These are phyloP conservation scores for Erebia epiphron DNA, from an alignment of 2,888 invertebrate genomes.

Conservation along the genomic window DNA sequence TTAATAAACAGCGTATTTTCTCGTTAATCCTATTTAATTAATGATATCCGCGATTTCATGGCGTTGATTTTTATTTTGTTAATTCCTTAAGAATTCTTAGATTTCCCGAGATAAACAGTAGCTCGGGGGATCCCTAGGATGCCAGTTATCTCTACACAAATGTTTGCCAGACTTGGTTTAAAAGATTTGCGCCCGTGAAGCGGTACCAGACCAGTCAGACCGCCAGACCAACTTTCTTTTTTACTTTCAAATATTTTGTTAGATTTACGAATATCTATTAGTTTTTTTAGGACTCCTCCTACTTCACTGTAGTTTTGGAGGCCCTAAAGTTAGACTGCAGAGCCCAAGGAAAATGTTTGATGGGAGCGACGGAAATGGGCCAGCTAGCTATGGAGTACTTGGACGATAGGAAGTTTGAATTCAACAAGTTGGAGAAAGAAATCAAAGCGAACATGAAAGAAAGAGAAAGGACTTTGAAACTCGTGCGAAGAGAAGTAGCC, in stretches of 20 bases:
- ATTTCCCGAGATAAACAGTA: no score
- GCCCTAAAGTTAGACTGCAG: conserved; percentile 83
- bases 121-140: no score
- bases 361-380: conserved; percentile 85
- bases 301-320: conserved; percentile 84
- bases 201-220: no score
- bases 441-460: conserved; percentile 85
- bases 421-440: conserved; percentile 80
- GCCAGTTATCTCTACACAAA: no score
- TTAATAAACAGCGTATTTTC: no score
- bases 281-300: conserved; percentile 79
- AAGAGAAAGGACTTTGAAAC: conserved; percentile 80
- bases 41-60: no score
- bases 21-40: no score
- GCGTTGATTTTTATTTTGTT: no score
- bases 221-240: no score
- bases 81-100: no score
- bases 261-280: not conserved
- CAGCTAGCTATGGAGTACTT: conserved; percentile 86
- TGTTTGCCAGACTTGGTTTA: no score
- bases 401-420: conserved; percentile 84
- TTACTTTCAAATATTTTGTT: not conserved
- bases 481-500: conserved; percentile 73
- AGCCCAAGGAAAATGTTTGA: conserved; percentile 84
- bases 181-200: no score